Evolutionary conservation across 1,140 invertebrate genomes (phyloP), one percentile per base, ranked within the genome.

Genomic region (Contarinia nasturtii): DNA sequence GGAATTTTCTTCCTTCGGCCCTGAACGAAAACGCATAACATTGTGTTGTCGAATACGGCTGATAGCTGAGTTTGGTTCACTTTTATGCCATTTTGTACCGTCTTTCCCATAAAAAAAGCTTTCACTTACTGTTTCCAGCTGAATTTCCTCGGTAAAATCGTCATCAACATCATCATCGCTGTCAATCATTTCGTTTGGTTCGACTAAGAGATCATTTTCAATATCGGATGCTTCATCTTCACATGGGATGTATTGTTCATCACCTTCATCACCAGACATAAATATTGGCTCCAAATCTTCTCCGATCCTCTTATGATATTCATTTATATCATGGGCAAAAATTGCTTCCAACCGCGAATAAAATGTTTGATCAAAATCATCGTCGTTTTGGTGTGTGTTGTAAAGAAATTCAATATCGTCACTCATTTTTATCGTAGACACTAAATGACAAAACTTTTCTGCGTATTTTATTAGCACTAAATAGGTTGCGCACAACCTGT

Each of bases 351-450:
- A n/a, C 36, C 33, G 45, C 20, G 11, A 14, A 46, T 46, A 33
- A 18, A 46, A 46, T 34, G 7, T 14, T 34, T 8, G 7, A 46
- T 46, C 34, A 14, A 46, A 20, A 36, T 37, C 34, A 15, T 33
- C 34, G 36, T 33, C 17, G 33, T 33, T 10, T 27, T 34, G 34
- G 15, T 33, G 45, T 33, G 33, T 46, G 36, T 46, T 46, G 36
- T 46, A 46, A 46, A 46, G n/a, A 37, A 46, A 46, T 20, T 46
- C 33, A 15, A 46, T 14, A 14, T 46, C 34, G 15, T 46, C 45
- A 36, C 45, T 33, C 8, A 36, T 34, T 46, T 41, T 19, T 10
- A 22, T n/a, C n/a, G n/a, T n/a, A n/a, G n/a, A n/a, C n/a, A n/a
- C n/a, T n/a, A n/a, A n/a, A n/a, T n/a, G n/a, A n/a, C n/a, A n/a